These are phyloP conservation scores for Potamilus streckersoni DNA, from an alignment of 1,140 invertebrate genomes.

Conservation along the genomic window DNA sequence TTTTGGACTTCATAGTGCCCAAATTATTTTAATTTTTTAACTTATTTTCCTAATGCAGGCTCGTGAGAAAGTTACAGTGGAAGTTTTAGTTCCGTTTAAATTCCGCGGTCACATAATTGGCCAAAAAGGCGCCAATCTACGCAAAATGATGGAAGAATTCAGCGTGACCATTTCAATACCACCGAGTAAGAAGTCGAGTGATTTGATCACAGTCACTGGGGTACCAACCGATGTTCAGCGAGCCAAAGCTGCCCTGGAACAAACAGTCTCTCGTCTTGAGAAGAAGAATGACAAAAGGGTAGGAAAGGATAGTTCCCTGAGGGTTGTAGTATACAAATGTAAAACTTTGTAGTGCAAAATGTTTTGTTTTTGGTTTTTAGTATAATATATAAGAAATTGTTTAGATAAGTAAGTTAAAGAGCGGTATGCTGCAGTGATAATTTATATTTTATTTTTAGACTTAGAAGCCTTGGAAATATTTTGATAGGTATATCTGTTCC, in stretches of 20 bases:
- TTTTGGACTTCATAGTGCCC: too few species aligned
- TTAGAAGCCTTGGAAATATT: too few species aligned
- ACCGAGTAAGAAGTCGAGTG: conserved; percentile 87
- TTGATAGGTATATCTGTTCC: too few species aligned
- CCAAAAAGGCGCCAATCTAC: conserved; percentile 88
- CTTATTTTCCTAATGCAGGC: conserved; percentile 38
- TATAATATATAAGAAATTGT: too few species aligned
- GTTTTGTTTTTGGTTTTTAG: too few species aligned
- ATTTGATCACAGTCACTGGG: conserved; percentile 78
- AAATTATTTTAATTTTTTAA: conserved; percentile 1
- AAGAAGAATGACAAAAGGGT: conserved; percentile 76
- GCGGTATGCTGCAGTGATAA: too few species aligned
- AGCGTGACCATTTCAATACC: conserved; percentile 90
- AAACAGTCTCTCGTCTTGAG: conserved; percentile 85
- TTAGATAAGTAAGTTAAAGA: too few species aligned
- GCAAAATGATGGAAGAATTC: conserved; percentile 87
- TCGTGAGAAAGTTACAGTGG: conserved; percentile 64
- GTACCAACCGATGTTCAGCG: conserved; percentile 85
- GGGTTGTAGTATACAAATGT: too few species aligned
- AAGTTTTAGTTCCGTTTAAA: conserved; percentile 90
- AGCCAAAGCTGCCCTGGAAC: conserved; percentile 84
- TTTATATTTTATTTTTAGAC: too few species aligned
- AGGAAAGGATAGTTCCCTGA: conserved; percentile 68
- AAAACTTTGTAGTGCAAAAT: too few species aligned
- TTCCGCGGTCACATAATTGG: conserved; percentile 95